Evolutionary conservation across 2,888 invertebrate genomes (phyloP), one percentile per base, ranked within the genome.

Genomic region (Phanerotoma sp.): DNA sequence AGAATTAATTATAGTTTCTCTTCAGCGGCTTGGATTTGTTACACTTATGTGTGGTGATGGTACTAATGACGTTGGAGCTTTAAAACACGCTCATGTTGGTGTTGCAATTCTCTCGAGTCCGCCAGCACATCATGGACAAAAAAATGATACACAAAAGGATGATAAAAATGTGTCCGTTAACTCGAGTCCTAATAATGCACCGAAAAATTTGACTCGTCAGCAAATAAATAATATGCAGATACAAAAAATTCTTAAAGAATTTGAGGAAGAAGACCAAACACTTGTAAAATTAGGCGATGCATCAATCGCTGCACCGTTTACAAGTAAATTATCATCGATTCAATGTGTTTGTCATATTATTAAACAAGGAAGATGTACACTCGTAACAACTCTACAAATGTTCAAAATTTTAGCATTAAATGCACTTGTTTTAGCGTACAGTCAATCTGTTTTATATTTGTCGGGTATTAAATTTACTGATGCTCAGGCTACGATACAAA

Each of bases 1-100:
- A 79, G 98, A 99, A 79, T 89, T 87, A 72, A 91, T 98, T 3
- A 89, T 99, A 38, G 91, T 93, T 7, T 87, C 90, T 4, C 79
- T 99, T 49, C 97, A 95, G 74, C 83, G 86, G 25, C 79, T 91
- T 10, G 99, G 99, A 4, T 93, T 86, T 71, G 85, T 86, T 4
- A 96, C 97, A 0, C 81, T 99, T 3, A 99, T 99, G 99, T 99
- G 99, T 74, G 99, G 99, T 2, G 99, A 99, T 80, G 99, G 99
- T 51, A 99, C 99, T 2, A 99, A 99, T 77, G 99, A 99, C 79
- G 99, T 99, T 10, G 99, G 99, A 15, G 96, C 96, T 4, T 80
- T 99, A 46, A 99, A 99, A 79, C 99, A 99, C 79, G 96, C 99
- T 28, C 90, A 99, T 79, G 96, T 93, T 70, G 88, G 88, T 42